A percentile compares a stretch with the other conserved stretches of the same genome.
Conservation (phyloP, 2,113 vertebrate species). For the Philantomba maxwellii region DNA sequence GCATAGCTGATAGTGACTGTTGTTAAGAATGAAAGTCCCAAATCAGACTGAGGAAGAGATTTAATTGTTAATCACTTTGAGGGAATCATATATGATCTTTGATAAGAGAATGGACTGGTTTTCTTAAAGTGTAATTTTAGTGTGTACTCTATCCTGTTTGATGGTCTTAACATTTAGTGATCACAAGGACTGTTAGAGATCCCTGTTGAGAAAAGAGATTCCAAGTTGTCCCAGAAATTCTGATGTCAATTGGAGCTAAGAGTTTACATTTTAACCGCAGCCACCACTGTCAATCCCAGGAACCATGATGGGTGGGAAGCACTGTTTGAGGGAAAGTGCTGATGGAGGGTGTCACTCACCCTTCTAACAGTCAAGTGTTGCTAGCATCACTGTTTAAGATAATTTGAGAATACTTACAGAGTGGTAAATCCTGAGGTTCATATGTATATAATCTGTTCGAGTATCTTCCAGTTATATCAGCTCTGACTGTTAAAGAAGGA, state of each 20-base stretch:
- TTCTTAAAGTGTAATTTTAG: background rate
- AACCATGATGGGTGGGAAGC: background rate
- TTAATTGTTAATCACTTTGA: background rate
- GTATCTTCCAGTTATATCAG: slow-evolving; percentile 90
- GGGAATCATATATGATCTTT: background rate
- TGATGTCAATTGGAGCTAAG: background rate
- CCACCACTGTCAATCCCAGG: background rate
- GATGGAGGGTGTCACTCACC: fast-evolving
- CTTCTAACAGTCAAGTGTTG: background rate
- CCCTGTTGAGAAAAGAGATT: background rate
- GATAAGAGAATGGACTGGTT: background rate
- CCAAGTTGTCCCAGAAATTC: background rate
- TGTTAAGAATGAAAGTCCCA: background rate
- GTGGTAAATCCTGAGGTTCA: slow-evolving; percentile 82
- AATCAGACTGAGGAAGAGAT: background rate
- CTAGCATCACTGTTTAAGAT: background rate
- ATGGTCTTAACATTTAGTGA: background rate
- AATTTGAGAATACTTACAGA: slow-evolving; percentile 81
- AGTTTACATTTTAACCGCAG: background rate
- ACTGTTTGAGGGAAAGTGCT: background rate
- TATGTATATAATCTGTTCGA: slow-evolving; percentile 91
- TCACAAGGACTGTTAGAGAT: background rate
- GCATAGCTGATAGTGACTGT: background rate
- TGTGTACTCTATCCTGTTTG: background rate
- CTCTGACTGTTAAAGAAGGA: slow-evolving; percentile 92